Evolutionary conservation across 2,888 invertebrate genomes (phyloP), one percentile per base, ranked within the genome.

Genomic region (Trileptium ribeirensis): DNA sequence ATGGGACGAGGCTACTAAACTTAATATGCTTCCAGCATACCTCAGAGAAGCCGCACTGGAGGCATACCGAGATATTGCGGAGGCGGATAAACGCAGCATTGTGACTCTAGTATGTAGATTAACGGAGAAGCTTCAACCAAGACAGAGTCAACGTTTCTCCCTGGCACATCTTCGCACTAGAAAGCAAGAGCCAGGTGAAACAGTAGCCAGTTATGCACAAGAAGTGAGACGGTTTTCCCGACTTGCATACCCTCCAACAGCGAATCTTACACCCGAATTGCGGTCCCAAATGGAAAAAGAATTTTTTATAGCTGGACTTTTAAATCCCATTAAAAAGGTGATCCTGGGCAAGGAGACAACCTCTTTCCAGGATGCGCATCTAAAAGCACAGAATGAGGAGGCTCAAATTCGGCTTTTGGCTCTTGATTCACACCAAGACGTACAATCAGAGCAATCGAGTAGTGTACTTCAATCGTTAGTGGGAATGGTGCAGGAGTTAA

Each of bases 301-400:
- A 70, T 70, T 70, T 70, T 70, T 70, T 70, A 70, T 70, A 70
- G 70, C 70, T 19, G 70, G 70, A 31, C 29, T 70, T 15, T 8
- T 29, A 8, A 70, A 70, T 33, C 31, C 70, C 8, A 15, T 70
- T 33, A 70, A 70, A 29, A 70, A n/a, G 36, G 29, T 70, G 29
- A 36, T 70, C 3, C 70, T 70, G 36, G 31, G 3, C 15, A 8
- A n/a, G 70, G 70, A 70, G 33, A 31, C 70, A 3, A 31, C 29
- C 29, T 15, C 29, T 19, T 19, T 70, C 70, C 29, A 70, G 15
- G 70, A 70, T 8, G 70, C 70, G 15, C 36, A 70, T 36, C 15
- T 36, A 33, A n/a, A 19, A 15, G 70, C 70, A 70, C 8, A 33
- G 31, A 70, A 70, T 19, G 70, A 70, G 31, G 70, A 70, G 29